phyloP scores from a whole-genome alignment of 2,888 invertebrate genomes.

The Caenorhabditis sulstoni region DNA sequence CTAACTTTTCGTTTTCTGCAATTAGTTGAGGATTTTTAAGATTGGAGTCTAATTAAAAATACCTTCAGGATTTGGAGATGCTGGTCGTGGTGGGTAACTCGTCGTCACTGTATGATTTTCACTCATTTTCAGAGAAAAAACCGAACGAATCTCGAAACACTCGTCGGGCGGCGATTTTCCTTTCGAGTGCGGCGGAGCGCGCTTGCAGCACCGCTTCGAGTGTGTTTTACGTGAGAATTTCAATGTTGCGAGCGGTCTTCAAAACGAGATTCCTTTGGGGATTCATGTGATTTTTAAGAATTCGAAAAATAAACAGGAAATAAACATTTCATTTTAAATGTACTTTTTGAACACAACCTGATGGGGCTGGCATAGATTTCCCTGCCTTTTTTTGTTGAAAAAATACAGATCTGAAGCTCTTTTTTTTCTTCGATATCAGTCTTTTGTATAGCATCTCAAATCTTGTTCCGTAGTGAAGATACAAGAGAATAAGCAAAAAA shows the following conservation, averaged over 20 bases:
- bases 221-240: background rate
- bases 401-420: background rate
- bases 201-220: background rate
- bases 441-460: background rate
- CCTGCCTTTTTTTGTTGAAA: too few species aligned
- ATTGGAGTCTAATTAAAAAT: too few species aligned
- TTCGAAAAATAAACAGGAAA: background rate
- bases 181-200: slow-evolving; percentile 15
- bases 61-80: slow-evolving; percentile 43
- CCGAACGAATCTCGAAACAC: background rate
- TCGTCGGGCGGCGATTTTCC: slow-evolving; percentile 21
- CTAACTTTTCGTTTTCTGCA: too few species aligned
- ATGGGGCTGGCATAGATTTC: too few species aligned
- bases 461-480: background rate
- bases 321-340: slow-evolving; percentile 1
- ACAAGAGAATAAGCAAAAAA: background rate
- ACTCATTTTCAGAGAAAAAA: slow-evolving; percentile 8
- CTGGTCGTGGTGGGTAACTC: slow-evolving; percentile 28
- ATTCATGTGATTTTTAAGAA: background rate
- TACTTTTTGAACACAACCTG: too few species aligned
- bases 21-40: too few species aligned
- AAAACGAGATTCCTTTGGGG: background rate
- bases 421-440: background rate
- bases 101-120: slow-evolving; percentile 22
- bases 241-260: background rate